These are phyloP conservation scores for Branchipolynoe longqiensis DNA, from an alignment of 2,888 invertebrate species.

Conservation along the genomic window DNA sequence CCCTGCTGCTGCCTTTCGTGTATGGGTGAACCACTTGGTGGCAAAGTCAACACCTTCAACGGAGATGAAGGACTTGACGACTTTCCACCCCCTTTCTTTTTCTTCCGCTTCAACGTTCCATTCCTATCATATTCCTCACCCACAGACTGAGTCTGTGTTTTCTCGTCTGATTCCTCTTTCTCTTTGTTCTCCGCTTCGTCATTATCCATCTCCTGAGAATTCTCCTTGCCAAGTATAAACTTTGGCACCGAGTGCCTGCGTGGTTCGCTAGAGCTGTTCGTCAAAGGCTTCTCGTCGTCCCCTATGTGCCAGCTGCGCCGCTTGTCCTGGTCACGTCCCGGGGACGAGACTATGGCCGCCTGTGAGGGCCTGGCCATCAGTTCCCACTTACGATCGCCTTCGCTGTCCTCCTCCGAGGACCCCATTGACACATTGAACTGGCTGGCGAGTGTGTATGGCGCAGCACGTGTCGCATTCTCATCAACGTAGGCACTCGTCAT, in stretches of 20 bases:
- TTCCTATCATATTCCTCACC: constrained; percentile 44
- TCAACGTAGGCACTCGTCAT: constrained; percentile 72
- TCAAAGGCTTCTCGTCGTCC: constrained; percentile 17
- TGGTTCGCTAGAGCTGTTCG: constrained; percentile 43
- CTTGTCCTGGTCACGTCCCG: constrained; percentile 48
- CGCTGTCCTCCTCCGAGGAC: constrained; percentile 86
- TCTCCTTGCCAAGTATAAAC: constrained; percentile 12
- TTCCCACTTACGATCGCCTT: constrained; percentile 66
- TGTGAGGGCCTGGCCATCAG: constrained; percentile 34
- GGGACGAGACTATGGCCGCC: neutral
- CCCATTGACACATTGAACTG: constrained; percentile 90
- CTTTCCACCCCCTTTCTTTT: neutral
- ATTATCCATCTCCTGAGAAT: neutral
- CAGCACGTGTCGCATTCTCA: constrained; percentile 81
- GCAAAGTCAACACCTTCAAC: constrained; percentile 30
- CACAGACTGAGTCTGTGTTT: constrained; percentile 37
- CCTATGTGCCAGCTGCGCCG: constrained; percentile 55
- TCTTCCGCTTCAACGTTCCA: constrained; percentile 48
- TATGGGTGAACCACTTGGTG: constrained; percentile 8
- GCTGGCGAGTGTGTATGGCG: constrained; percentile 90
- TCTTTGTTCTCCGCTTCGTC: constrained; percentile 29
- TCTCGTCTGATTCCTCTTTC: constrained; percentile 42
- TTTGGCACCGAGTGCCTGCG: constrained; percentile 35
- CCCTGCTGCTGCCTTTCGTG: constrained; percentile 15
- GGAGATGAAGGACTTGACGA: constrained; percentile 40